phyloP scores from a whole-genome alignment of 2,888 invertebrate genomes.

The Eupithecia pulchellata region DNA sequence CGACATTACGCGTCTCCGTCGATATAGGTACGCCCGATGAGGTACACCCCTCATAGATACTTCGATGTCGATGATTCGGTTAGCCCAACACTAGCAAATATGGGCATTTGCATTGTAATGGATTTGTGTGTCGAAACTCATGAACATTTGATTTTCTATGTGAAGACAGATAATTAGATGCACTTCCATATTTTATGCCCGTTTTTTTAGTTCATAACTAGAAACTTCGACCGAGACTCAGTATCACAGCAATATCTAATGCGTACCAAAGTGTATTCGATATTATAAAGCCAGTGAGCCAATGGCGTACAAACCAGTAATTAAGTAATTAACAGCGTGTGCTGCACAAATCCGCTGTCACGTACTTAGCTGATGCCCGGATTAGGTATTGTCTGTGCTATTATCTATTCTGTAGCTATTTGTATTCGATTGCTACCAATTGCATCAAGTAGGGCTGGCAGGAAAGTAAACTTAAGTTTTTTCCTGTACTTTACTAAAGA shows the following conservation, averaged over 20 bases:
- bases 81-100: conserved; percentile 31
- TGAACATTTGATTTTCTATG: neutral
- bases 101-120: conserved; percentile 21
- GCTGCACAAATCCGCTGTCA: conserved; percentile 5
- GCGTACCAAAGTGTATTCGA: conserved; percentile 8
- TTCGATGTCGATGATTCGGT: conserved; percentile 36
- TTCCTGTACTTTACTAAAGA: neutral
- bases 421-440: neutral
- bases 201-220: neutral
- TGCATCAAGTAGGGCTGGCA: neutral
- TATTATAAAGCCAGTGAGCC: neutral
- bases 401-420: conserved; percentile 1
- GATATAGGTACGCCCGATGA: conserved; percentile 27
- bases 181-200: neutral
- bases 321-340: conserved; percentile 14
- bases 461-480: neutral
- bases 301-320: conserved; percentile 7
- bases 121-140: neutral
- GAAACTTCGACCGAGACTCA: neutral
- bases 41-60: conserved; percentile 23
- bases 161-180: neutral
- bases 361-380: neutral
- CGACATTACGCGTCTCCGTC: conserved; percentile 44
- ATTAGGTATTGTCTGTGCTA: neutral
- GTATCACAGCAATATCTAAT: neutral